These are phyloP conservation scores for Gymnocephalus cernua DNA, from an alignment of 2,113 vertebrate genomes.

Conservation along the genomic window DNA sequence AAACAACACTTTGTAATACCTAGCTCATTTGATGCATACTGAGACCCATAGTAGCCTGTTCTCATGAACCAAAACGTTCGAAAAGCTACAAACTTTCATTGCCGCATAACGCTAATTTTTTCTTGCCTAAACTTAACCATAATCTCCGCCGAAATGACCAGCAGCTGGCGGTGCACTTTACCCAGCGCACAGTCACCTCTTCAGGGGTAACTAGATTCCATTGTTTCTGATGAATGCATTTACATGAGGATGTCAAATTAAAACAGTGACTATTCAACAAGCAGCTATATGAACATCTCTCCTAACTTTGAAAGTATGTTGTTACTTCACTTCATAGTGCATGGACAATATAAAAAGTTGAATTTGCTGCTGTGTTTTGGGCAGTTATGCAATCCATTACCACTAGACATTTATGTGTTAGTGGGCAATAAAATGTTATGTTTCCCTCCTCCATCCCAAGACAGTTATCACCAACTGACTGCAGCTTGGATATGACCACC, in stretches of 20 bases:
- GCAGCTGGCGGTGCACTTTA: no score
- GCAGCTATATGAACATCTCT: not conserved
- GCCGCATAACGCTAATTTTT: no score
- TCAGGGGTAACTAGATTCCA: no score
- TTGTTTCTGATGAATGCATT: not conserved
- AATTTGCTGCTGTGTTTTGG: not conserved
- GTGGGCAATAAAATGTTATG: not conserved
- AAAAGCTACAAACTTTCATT: no score
- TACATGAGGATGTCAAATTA: no score
- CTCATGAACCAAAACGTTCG: no score
- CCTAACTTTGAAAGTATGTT: not conserved
- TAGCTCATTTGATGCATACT: not conserved
- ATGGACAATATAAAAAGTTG: not conserved
- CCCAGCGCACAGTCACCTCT: no score
- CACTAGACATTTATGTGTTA: slow-evolving; percentile 7
- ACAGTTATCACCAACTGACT: slow-evolving; percentile 13
- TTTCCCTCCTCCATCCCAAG: slow-evolving; percentile 1
- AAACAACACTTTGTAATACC: not conserved
- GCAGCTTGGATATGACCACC: not conserved
- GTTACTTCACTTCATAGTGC: not conserved
- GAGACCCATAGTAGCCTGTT: not conserved
- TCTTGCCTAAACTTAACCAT: no score
- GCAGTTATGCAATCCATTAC: not conserved
- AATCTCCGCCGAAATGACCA: no score
- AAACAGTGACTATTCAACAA: not conserved